A percentile compares a stretch with the other conserved stretches of the same genome.
Conservation (phyloP, 1,140 invertebrate genomes). For the Brachionus calyciflorus region DNA sequence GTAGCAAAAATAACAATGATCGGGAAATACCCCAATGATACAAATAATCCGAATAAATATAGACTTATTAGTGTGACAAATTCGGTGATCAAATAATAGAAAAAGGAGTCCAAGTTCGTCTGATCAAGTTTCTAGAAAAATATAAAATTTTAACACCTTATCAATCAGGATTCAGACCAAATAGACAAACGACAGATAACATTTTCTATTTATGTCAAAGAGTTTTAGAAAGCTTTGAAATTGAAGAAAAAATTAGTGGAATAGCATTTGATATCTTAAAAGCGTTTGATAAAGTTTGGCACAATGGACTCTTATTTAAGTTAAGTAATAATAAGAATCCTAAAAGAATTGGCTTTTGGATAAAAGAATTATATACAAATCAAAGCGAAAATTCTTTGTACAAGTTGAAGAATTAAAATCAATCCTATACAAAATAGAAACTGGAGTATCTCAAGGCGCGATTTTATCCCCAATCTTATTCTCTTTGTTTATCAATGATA, state of each 20-base stretch:
- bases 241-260: no score
- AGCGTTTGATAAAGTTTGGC: conserved; percentile 23
- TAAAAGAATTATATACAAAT: background rate
- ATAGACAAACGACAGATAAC: no score
- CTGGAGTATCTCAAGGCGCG: background rate
- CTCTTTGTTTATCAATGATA: conserved; percentile 11
- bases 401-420: background rate
- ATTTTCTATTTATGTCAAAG: no score
- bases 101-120: no score
- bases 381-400: conserved; percentile 9
- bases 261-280: background rate
- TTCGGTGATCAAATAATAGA: no score
- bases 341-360: background rate
- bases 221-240: no score
- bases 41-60: background rate
- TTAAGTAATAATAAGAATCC: background rate
- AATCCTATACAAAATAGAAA: background rate
- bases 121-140: no score
- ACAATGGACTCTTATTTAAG: background rate
- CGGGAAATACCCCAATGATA: background rate
- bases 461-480: conserved; percentile 54
- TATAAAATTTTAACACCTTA: no score
- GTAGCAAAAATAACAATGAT: conserved; percentile 24
- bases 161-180: no score
- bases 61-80: conserved; percentile 1